phyloP scores from a whole-genome alignment of 1,140 invertebrate species.

The Drosophila seguyi region DNA sequence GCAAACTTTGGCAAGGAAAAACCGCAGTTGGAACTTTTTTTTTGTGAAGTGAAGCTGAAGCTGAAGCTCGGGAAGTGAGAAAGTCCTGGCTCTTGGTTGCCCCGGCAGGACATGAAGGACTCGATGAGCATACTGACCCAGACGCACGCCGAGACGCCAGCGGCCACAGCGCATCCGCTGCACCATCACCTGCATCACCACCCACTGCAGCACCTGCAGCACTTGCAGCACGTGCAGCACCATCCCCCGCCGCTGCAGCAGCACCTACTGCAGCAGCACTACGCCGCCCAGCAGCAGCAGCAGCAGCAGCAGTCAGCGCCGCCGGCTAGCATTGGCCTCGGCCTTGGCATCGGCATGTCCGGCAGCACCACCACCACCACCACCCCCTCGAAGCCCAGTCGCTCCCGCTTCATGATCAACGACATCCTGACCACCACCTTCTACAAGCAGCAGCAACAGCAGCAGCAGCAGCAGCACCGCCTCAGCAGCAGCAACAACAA shows the following conservation, averaged over 20 bases:
- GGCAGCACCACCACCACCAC: constrained; percentile 55
- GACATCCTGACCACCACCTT: constrained; percentile 89
- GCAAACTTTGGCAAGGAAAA: background rate
- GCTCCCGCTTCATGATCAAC: constrained; percentile 92
- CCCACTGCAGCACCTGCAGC: constrained; percentile 33
- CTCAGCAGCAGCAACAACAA: constrained; percentile 44
- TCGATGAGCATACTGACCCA: constrained; percentile 83
- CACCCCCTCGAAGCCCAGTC: constrained; percentile 87
- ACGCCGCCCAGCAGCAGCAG: constrained; percentile 11
- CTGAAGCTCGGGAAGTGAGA: background rate
- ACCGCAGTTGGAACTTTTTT: background rate
- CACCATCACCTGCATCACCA: constrained; percentile 48
- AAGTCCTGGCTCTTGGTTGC: background rate
- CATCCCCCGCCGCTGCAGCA: constrained; percentile 38
- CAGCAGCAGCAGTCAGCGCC: constrained; percentile 68
- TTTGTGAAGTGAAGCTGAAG: constrained; percentile 31
- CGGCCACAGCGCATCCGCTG: constrained; percentile 38
- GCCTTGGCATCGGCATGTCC: constrained; percentile 45
- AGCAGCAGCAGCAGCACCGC: constrained; percentile 62
- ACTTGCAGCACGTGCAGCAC: constrained; percentile 79
- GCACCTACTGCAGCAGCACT: constrained; percentile 40
- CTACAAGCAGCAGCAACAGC: constrained; percentile 78
- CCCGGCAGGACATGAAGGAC: constrained; percentile 72
- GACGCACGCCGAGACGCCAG: constrained; percentile 56
- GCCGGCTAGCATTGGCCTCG: constrained; percentile 17